A percentile compares a stretch with the other conserved stretches of the same genome.
These are phyloP conservation scores for Masnerella sp. DNA, from an alignment of 2,888 invertebrate genomes.

Conservation along the genomic window DNA sequence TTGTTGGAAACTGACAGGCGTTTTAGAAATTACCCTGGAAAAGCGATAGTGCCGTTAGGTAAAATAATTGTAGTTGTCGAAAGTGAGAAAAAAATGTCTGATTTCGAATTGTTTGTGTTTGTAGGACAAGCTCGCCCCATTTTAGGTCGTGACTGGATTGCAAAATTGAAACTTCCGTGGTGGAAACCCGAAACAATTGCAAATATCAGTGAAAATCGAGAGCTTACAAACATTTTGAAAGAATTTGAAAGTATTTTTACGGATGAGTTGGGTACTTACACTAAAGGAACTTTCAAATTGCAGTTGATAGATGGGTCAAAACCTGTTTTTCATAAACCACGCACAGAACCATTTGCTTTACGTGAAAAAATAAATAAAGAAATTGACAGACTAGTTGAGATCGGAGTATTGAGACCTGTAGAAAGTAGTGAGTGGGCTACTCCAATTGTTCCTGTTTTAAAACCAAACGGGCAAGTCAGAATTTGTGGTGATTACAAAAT, in stretches of 20 bases:
- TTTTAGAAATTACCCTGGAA: conserved; percentile 32
- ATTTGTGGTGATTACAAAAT: conserved; percentile 64
- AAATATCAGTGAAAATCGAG: background rate
- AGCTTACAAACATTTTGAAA: background rate
- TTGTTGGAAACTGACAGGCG: conserved; percentile 7
- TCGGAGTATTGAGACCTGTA: conserved; percentile 22
- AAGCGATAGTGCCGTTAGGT: conserved; percentile 17
- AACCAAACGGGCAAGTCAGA: conserved; percentile 36
- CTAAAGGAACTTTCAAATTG: conserved; percentile 41
- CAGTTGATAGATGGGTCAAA: conserved; percentile 30
- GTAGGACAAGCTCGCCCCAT: conserved; percentile 23
- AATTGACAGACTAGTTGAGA: conserved; percentile 35
- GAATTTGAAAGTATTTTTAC: conserved; percentile 32
- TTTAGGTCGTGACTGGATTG: conserved; percentile 28
- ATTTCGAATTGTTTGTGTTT: conserved; percentile 26
- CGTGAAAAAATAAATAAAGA: conserved; percentile 30
- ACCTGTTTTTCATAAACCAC: conserved; percentile 50
- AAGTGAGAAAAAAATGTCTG: background rate
- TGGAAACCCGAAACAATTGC: conserved; percentile 8
- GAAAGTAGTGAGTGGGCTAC: conserved; percentile 22
- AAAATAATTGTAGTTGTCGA: conserved; percentile 30
- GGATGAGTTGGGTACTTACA: conserved; percentile 36
- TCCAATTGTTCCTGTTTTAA: conserved; percentile 9
- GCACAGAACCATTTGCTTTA: conserved; percentile 45
- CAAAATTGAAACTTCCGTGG: conserved; percentile 10